phyloP scores from a whole-genome alignment of 1,140 invertebrate species.

The Drosophila ficusphila region DNA sequence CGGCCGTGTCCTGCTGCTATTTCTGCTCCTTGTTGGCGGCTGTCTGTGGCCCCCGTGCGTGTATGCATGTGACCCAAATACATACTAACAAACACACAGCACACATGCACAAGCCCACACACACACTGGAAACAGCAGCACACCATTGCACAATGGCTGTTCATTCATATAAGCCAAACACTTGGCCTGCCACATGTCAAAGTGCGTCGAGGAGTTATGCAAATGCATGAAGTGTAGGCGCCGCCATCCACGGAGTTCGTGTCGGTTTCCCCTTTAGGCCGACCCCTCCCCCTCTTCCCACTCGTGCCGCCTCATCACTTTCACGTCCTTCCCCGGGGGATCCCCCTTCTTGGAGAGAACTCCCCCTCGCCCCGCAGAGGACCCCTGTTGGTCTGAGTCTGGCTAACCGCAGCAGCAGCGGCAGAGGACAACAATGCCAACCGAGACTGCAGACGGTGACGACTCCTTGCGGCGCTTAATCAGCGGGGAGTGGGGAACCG shows the following conservation, averaged over 20 bases:
- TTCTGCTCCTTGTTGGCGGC: constrained; percentile 31
- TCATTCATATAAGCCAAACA: constrained; percentile 49
- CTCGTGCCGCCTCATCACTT: constrained; percentile 3
- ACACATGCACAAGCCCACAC: constrained; percentile 2
- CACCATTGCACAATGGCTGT: constrained; percentile 26
- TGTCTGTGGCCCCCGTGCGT: constrained; percentile 45
- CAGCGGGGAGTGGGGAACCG: no score
- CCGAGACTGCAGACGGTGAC: constrained; percentile 49
- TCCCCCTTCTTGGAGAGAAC: no score
- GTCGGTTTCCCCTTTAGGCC: constrained; percentile 13
- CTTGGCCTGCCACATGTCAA: constrained; percentile 69
- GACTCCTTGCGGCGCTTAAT: constrained; percentile 54
- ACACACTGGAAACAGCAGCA: constrained; percentile 5
- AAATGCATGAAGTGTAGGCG: constrained; percentile 66
- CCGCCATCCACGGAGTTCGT: constrained; percentile 39
- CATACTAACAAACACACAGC: constrained; percentile 45
- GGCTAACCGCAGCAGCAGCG: constrained; percentile 47
- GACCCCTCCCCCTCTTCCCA: not conserved
- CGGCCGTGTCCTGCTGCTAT: constrained; percentile 42
- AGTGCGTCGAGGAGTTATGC: constrained; percentile 78
- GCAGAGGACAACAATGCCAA: constrained; percentile 36
- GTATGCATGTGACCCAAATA: constrained; percentile 72
- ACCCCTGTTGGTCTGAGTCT: constrained; percentile 24
- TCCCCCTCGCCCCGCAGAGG: not conserved
- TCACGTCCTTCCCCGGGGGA: constrained; percentile 7